These are phyloP conservation scores for Pristionchus exspectatus DNA, from an alignment of 2,888 invertebrate genomes.

Conservation along the genomic window DNA sequence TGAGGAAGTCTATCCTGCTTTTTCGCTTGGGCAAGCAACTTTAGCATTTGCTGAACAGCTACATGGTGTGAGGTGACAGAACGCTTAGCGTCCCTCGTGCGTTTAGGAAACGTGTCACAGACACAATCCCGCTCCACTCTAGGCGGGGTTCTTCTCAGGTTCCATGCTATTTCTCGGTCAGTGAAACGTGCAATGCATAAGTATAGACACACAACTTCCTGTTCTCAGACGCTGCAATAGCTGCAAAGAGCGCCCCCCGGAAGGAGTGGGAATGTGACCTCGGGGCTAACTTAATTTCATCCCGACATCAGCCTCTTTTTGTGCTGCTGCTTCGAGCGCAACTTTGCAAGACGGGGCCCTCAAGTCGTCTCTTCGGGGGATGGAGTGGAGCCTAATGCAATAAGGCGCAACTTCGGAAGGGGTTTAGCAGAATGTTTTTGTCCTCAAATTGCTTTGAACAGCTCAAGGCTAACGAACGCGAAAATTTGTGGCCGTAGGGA, in stretches of 20 bases:
- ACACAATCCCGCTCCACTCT: background rate
- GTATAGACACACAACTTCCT: background rate
- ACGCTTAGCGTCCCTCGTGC: background rate
- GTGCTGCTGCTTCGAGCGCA: background rate
- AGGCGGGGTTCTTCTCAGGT: background rate
- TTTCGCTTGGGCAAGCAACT: background rate
- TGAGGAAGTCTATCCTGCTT: background rate
- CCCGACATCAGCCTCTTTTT: constrained; percentile 7
- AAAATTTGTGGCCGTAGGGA: background rate
- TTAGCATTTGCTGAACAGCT: background rate
- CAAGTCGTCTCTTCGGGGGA: background rate
- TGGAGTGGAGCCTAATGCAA: background rate
- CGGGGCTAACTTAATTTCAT: background rate
- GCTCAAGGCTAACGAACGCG: background rate
- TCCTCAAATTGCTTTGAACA: background rate
- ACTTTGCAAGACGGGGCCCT: background rate
- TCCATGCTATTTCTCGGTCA: background rate
- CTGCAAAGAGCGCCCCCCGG: constrained; percentile 16
- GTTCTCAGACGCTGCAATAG: background rate
- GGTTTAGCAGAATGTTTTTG: background rate
- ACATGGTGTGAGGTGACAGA: background rate
- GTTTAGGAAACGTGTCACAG: background rate
- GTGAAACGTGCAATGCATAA: background rate
- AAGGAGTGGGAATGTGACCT: background rate
- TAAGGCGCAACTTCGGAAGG: background rate